Conservation (phyloP, 2,888 invertebrate species). For the Penaeus monodon region DNA sequence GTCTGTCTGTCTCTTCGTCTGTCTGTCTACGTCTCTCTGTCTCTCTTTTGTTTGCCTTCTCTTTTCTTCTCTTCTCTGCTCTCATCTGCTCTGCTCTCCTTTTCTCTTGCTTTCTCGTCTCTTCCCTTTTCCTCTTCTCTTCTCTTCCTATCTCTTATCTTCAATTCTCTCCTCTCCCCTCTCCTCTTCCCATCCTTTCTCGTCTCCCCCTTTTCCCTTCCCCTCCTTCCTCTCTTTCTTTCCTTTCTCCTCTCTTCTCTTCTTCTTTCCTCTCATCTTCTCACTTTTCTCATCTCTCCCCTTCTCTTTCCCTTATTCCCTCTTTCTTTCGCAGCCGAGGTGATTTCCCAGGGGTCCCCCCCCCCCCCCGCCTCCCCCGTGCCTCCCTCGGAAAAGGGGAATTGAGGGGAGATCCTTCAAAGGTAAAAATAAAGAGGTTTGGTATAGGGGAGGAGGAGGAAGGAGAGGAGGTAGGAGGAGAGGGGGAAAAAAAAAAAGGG, state of each 20-base stretch:
- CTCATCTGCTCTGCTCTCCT: too few species aligned
- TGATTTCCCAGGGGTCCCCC: background rate
- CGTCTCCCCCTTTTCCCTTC: constrained; percentile 9
- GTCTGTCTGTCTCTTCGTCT: background rate
- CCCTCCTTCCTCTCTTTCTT: background rate
- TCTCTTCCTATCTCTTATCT: background rate
- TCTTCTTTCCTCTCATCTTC: background rate
- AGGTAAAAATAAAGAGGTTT: background rate
- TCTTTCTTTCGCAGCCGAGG: background rate
- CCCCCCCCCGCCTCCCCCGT: background rate
- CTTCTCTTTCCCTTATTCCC: background rate
- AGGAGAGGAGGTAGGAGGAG: background rate
- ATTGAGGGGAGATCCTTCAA: background rate
- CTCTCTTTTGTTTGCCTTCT: background rate
- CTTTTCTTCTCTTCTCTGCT: background rate
- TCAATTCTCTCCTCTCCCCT: background rate
- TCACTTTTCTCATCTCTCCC: too few species aligned
- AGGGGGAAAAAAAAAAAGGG: too few species aligned
- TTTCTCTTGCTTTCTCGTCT: background rate
- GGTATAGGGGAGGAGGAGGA: background rate
- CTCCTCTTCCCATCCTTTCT: background rate
- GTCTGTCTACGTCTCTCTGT: too few species aligned
- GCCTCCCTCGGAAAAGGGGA: background rate
- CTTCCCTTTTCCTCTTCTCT: background rate
- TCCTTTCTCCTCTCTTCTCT: background rate